Conservation (phyloP, 1,140 invertebrate genomes). For the Zaprionus davidi region DNA sequence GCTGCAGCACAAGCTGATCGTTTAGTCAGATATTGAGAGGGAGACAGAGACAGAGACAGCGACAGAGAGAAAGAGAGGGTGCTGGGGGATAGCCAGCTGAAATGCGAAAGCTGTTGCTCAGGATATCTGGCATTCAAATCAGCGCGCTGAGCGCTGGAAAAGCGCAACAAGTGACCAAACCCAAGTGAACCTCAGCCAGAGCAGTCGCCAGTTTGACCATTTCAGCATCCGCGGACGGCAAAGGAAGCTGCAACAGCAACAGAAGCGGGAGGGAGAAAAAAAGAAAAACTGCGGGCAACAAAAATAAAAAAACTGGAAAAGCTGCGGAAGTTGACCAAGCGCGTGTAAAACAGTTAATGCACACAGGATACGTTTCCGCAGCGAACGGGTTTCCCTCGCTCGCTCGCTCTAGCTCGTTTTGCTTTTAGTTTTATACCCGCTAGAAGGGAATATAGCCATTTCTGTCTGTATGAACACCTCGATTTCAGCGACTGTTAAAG, state of each 20-base stretch:
- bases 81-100: conserved; percentile 49
- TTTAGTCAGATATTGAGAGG: conserved; percentile 66
- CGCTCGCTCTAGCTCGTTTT: conserved; percentile 4
- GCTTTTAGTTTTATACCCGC: not conserved
- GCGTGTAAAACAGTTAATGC: conserved; percentile 80
- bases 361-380: conserved; percentile 81
- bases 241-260: conserved; percentile 21
- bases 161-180: conserved; percentile 57
- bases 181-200: conserved; percentile 26
- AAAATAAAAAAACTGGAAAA: conserved; percentile 49
- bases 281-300: conserved; percentile 42
- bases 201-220: conserved; percentile 44
- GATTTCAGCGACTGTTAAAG: too few species aligned
- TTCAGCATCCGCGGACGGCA: conserved; percentile 63
- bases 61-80: conserved; percentile 12
- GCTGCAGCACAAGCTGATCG: conserved; percentile 56
- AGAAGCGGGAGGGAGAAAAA: conserved; percentile 27
- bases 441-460: too few species aligned
- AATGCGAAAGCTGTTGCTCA: conserved; percentile 75
- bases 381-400: conserved; percentile 55
- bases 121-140: conserved; percentile 80
- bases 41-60: not conserved
- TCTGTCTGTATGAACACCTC: too few species aligned
- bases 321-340: conserved; percentile 75
- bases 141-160: conserved; percentile 71